These are phyloP conservation scores for Spermophilus dauricus DNA, from an alignment of 2,113 vertebrate genomes.

Conservation along the genomic window DNA sequence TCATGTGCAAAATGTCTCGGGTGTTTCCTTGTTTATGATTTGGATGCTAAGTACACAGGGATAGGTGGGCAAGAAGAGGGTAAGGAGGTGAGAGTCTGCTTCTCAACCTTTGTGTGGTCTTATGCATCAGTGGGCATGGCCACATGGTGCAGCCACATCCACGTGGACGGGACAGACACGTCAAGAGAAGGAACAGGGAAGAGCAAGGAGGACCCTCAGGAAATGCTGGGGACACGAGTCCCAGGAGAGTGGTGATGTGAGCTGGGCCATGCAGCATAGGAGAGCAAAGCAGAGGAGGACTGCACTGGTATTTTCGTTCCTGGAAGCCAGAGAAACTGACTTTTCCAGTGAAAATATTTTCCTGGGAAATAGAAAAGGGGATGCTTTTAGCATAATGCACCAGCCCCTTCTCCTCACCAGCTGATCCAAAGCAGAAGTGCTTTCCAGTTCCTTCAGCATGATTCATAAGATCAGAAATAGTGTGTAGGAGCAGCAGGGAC, in stretches of 20 bases:
- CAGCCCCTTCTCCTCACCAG: background rate
- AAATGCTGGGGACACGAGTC: no score
- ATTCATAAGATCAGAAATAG: background rate
- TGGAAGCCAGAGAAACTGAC: background rate
- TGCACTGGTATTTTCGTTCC: no score
- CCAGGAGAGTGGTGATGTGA: background rate
- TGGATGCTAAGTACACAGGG: background rate
- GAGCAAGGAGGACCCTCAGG: background rate
- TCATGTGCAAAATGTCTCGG: rapidly evolving
- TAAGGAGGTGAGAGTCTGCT: background rate
- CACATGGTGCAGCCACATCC: no score
- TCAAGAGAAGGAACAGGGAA: background rate
- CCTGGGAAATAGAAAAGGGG: background rate
- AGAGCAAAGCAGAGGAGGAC: background rate
- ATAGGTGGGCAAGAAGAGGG: background rate
- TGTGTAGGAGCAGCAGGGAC: background rate
- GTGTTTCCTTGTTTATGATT: background rate
- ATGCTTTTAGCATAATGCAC: background rate
- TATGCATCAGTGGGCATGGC: background rate
- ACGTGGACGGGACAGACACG: background rate
- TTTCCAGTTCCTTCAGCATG: constrained; percentile 24
- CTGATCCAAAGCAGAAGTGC: background rate
- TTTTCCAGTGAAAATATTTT: constrained; percentile 48
- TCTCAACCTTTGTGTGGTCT: background rate
- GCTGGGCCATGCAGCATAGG: background rate